phyloP scores from a whole-genome alignment of 1,140 invertebrate genomes.

The Ceratosolen solmsi region DNA sequence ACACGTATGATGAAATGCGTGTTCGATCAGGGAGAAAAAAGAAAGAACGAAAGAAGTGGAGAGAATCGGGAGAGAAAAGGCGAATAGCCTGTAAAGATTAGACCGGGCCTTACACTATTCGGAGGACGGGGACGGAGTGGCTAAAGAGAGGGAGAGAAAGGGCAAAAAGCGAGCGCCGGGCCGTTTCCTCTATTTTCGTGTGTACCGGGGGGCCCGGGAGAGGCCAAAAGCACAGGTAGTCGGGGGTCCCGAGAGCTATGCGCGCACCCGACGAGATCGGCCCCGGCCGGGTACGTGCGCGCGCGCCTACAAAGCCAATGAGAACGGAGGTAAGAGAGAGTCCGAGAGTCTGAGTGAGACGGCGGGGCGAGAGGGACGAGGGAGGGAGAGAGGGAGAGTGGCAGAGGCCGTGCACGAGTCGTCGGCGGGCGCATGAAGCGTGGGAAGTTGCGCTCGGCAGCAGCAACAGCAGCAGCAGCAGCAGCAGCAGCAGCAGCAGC shows the following conservation, averaged over 20 bases:
- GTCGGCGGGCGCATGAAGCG: conserved; percentile 63
- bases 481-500: conserved; percentile 16
- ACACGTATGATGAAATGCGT: neutral
- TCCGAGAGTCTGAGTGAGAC: conserved; percentile 13
- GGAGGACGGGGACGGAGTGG: neutral
- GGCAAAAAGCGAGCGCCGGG: conserved; percentile 1
- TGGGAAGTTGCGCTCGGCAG: conserved; percentile 66
- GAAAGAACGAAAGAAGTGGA: neutral
- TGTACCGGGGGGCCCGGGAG: neutral
- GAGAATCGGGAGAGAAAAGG: conserved; percentile 40
- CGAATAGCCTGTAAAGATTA: conserved; percentile 28
- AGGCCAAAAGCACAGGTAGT: conserved; percentile 22
- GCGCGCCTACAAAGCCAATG: conserved; percentile 19
- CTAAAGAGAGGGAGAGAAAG: neutral
- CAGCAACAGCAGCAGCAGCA: conserved; percentile 53
- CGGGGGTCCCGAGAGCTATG: neutral
- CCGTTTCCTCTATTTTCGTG: conserved; percentile 13
- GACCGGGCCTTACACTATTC: neutral
- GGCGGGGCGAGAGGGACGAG: conserved; percentile 21
- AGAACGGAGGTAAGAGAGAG: conserved; percentile 24
- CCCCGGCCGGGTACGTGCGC: neutral
- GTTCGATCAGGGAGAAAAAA: neutral
- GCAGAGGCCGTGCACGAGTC: conserved; percentile 38
- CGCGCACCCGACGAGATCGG: conserved; percentile 8
- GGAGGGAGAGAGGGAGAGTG: conserved; percentile 30